Percentiles rank a stretch among this genome's conserved stretches.
phyloP scores from a whole-genome alignment of 2,113 vertebrate species.

The Saccopteryx bilineata region DNA sequence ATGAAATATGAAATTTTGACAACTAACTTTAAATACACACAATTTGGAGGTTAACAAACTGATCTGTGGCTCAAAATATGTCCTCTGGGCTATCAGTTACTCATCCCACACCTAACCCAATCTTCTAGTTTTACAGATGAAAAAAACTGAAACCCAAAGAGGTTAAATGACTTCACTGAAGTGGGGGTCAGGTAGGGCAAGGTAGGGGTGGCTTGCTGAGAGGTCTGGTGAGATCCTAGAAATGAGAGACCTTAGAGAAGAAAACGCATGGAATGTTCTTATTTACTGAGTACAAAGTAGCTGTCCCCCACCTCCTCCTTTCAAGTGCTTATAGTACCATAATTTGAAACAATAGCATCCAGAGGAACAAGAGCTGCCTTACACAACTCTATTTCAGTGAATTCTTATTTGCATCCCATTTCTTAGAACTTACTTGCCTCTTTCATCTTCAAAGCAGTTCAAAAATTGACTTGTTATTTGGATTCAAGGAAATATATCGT shows the following conservation, averaged over 20 bases:
- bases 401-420: background rate
- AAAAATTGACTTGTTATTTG: conserved; percentile 57
- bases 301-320: background rate
- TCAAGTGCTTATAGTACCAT: background rate
- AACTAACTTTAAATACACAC: background rate
- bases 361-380: background rate
- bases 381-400: background rate
- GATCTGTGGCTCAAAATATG: background rate
- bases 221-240: background rate
- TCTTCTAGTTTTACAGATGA: background rate
- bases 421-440: conserved; percentile 46
- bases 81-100: background rate
- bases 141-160: background rate
- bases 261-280: background rate
- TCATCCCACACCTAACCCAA: background rate
- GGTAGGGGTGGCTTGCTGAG: background rate
- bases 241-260: background rate
- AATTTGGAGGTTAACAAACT: background rate
- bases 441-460: conserved; percentile 67
- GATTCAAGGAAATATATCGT: background rate
- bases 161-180: background rate
- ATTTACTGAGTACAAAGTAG: background rate
- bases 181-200: background rate
- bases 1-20: background rate
- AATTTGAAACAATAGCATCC: conserved; percentile 41